Conservation (phyloP, 2,888 invertebrate genomes). For the Palloptera scutellata region DNA sequence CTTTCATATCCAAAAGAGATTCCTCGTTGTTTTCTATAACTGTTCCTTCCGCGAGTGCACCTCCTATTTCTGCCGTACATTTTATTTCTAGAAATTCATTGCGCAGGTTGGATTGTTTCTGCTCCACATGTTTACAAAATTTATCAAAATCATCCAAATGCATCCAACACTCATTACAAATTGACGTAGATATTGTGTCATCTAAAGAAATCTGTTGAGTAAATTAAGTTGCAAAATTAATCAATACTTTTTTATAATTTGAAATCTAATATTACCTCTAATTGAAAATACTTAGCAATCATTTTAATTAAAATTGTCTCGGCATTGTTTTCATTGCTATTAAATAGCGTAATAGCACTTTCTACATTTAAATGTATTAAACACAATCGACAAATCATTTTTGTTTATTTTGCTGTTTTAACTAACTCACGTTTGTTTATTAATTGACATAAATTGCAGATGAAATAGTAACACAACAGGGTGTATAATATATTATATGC, state of each 20-base stretch:
- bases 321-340: constrained; percentile 30
- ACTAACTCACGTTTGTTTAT: constrained; percentile 8
- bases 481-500: no score
- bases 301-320: constrained; percentile 49
- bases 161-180: constrained; percentile 45
- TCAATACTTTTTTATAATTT: no score
- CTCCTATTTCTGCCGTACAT: constrained; percentile 46
- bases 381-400: constrained; percentile 53
- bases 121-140: constrained; percentile 44
- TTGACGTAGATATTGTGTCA: constrained; percentile 49
- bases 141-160: constrained; percentile 49
- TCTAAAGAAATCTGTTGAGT: constrained; percentile 43
- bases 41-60: no score
- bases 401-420: no score
- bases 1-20: no score
- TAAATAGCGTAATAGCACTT: constrained; percentile 46
- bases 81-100: constrained; percentile 50
- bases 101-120: constrained; percentile 40
- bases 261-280: constrained; percentile 45
- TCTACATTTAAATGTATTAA: constrained; percentile 46
- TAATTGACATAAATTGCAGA: no score
- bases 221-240: constrained; percentile 14
- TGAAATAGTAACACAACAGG: no score
- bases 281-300: constrained; percentile 51
- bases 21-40: no score